Percentiles rank a stretch among this genome's conserved stretches.
Conservation (phyloP, 2,113 vertebrate genomes). For the Campylomormyrus tamandua region DNA sequence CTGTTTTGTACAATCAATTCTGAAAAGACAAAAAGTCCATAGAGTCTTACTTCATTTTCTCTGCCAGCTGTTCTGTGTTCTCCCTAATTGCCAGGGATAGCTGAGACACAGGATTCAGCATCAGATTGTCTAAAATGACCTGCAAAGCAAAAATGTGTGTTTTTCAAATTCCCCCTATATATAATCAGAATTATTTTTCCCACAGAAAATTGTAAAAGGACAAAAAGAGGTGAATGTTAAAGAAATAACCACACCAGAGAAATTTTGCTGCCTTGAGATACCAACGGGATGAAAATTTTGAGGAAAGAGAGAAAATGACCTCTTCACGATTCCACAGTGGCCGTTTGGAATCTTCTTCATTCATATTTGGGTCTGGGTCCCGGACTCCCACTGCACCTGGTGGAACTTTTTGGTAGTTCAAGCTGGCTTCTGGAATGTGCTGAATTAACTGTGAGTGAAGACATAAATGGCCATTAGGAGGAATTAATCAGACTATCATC, state of each 20-base stretch:
- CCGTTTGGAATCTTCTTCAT: constrained; percentile 44
- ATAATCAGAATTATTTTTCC: background rate
- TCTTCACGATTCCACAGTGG: constrained; percentile 57
- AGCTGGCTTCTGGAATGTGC: constrained; percentile 76
- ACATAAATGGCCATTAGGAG: background rate
- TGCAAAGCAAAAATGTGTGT: constrained; percentile 35
- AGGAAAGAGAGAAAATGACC: constrained; percentile 26
- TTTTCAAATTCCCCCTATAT: background rate
- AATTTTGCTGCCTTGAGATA: background rate
- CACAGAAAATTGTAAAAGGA: background rate
- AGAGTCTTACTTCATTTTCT: constrained; percentile 89
- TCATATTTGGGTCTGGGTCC: constrained; percentile 69
- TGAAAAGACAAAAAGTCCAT: background rate
- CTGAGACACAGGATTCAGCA: constrained; percentile 86
- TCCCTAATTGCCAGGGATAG: constrained; percentile 80
- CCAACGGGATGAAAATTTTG: background rate
- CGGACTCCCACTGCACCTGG: constrained; percentile 53
- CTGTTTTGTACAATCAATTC: background rate
- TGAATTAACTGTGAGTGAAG: constrained; percentile 61
- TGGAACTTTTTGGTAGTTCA: constrained; percentile 75
- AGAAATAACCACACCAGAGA: background rate
- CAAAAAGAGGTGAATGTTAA: background rate
- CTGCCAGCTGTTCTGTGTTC: constrained; percentile 82
- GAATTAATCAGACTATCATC: background rate
- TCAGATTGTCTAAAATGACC: constrained; percentile 75